These are phyloP conservation scores for Drosophila yakuba DNA, from an alignment of 1,140 invertebrate genomes.

Conservation along the genomic window DNA sequence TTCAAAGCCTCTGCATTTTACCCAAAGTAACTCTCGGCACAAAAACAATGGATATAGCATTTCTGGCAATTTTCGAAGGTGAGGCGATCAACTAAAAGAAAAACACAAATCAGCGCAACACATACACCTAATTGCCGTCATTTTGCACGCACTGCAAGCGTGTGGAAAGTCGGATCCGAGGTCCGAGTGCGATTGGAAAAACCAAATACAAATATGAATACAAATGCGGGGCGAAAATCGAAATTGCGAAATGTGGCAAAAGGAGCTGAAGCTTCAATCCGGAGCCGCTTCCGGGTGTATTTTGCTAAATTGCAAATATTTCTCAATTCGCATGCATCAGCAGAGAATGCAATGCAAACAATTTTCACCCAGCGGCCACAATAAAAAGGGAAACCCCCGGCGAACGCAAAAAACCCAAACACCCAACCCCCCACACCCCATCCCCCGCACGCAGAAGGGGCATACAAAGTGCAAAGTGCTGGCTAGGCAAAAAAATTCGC, in stretches of 20 bases:
- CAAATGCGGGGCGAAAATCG: slow-evolving; percentile 30
- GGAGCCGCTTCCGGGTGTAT: slow-evolving; percentile 71
- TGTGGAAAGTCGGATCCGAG: slow-evolving; percentile 20
- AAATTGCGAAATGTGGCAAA: slow-evolving; percentile 19
- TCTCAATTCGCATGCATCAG: slow-evolving; percentile 81
- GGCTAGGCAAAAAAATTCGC: slow-evolving; percentile 23
- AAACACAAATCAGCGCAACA: slow-evolving; percentile 12
- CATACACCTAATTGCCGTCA: slow-evolving; percentile 67
- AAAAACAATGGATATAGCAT: not conserved
- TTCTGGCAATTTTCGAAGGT: slow-evolving; percentile 8
- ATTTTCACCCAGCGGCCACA: slow-evolving; percentile 72
- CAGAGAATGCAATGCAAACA: slow-evolving; percentile 74
- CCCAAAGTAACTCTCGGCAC: not conserved
- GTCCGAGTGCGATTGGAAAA: slow-evolving; percentile 21
- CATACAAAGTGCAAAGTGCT: slow-evolving; percentile 35
- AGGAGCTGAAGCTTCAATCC: slow-evolving; percentile 52
- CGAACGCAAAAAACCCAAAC: slow-evolving; percentile 32
- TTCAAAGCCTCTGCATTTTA: not conserved
- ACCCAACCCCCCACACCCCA: not conserved
- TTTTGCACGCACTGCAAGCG: slow-evolving; percentile 64
- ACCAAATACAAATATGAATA: slow-evolving; percentile 43
- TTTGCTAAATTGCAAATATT: slow-evolving; percentile 84
- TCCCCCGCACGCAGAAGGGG: not conserved
- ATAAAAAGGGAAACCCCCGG: slow-evolving; percentile 40
- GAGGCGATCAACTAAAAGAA: not conserved